phyloP scores from a whole-genome alignment of 1,140 invertebrate genomes.

The Lepidotrigona ventralis region DNA sequence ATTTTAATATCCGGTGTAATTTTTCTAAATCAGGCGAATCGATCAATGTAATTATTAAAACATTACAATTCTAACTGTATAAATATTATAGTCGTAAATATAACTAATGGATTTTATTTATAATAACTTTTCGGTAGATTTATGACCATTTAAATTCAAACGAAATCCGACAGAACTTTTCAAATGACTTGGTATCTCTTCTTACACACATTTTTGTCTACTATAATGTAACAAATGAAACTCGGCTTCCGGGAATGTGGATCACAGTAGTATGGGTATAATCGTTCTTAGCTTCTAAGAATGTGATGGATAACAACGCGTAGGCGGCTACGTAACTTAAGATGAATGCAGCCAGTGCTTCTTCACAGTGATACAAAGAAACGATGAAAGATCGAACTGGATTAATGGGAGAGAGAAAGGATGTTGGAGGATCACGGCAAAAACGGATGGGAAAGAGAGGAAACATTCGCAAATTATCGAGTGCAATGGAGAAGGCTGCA shows the following conservation, averaged over 20 bases:
- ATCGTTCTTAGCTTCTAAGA: not conserved
- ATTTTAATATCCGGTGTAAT: too few relatives aligned
- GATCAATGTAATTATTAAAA: too few relatives aligned
- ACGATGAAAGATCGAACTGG: constrained; percentile 50
- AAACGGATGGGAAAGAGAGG: constrained; percentile 54
- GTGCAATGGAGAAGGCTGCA: constrained; percentile 30
- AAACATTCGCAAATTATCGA: constrained; percentile 43
- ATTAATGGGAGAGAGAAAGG: constrained; percentile 46
- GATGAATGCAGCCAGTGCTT: constrained; percentile 34
- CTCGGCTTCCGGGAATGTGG: not conserved
- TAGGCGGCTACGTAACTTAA: constrained; percentile 14
- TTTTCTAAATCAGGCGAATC: too few relatives aligned
- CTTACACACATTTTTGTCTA: not conserved
- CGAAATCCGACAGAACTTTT: too few relatives aligned
- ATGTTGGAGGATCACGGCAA: constrained; percentile 12
- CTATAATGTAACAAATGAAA: too few relatives aligned
- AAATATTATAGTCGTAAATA: too few relatives aligned
- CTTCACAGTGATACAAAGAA: constrained; percentile 42
- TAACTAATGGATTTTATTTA: too few relatives aligned
- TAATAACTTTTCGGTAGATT: too few relatives aligned
- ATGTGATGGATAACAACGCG: constrained; percentile 1
- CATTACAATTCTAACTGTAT: too few relatives aligned
- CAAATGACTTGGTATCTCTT: not conserved
- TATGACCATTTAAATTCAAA: too few relatives aligned
- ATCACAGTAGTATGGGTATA: not conserved